phyloP scores from a whole-genome alignment of 2,113 vertebrate genomes.

The Albula goreensis region DNA sequence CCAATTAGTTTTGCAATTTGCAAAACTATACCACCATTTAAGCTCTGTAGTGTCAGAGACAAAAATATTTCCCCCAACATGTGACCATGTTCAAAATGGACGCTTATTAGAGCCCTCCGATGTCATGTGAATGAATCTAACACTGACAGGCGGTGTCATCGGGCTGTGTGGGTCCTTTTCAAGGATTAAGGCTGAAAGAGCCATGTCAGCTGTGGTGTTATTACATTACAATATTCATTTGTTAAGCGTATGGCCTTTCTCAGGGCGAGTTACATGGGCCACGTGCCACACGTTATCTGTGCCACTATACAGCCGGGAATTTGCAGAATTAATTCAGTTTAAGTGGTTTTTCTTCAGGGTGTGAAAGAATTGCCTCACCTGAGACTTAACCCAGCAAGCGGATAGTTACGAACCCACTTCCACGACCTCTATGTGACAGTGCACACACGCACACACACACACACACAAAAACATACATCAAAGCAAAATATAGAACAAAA shows the following conservation, averaged over 20 bases:
- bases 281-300: background rate
- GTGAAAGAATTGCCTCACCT: background rate
- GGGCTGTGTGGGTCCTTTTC: background rate
- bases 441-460: background rate
- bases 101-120: background rate
- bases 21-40: background rate
- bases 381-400: background rate
- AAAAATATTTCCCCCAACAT: background rate
- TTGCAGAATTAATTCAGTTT: background rate
- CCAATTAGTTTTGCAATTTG: constrained; percentile 1
- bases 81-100: constrained; percentile 36
- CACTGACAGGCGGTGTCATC: background rate
- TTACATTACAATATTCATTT: background rate
- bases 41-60: background rate
- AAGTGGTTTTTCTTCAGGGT: background rate
- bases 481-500: background rate
- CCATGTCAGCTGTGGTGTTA: background rate
- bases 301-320: background rate
- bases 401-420: background rate
- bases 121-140: background rate
- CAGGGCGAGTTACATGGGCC: background rate
- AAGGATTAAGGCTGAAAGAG: background rate
- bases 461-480: too few relatives aligned
- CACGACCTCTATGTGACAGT: background rate
- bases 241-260: background rate